Evolutionary conservation across 2,888 invertebrate species (phyloP), one percentile per base, ranked within the genome.

Genomic region (Mythimna impura): DNA sequence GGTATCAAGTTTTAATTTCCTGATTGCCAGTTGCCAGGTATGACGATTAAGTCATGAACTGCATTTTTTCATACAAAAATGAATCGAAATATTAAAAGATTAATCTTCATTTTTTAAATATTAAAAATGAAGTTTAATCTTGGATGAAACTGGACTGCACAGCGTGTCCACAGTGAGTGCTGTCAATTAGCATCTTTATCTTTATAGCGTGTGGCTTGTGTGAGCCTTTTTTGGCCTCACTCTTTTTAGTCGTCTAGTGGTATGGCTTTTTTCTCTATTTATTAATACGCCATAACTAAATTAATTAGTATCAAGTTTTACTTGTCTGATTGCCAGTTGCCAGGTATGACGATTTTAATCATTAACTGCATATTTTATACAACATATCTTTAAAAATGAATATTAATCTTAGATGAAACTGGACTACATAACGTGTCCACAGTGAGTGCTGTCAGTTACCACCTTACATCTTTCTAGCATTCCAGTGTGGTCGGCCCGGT

Each of bases 141-240:
- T n/a, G 10, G 3, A 43, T 43, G 43, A 43, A 14, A 43, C 43
- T 43, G 43, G 5, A 43, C 43, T 97, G 74, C 97, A 97, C 89
- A 95, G 96, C 90, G 96, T 96, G 86, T 96, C 97, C 91, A 96
- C 96, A 93, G 97, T 97, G 96, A 95, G 95, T 94, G 95, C 95
- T 96, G 96, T 96, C 96, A 96, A 96, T 96, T 91, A 90, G 90
- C 80, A 84, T 82, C 86, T 88, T 14, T 57, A 78, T 91, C 17
- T 34, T 14, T 57, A 84, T 91, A 88, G 82, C 78, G 86, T 78
- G 80, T 82, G 71, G 30, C 54, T 66, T 73, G 55, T 84, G 87
- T 84, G 75, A 78, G 74, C 87, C 87, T 89, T 72, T 88, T 55
- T 88, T 66, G 54, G 61, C 71, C 70, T 78, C 6, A 43, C 10